These are phyloP conservation scores for Myiotriccus ornatus DNA, from an alignment of 2,797 vertebrate species.

Conservation along the genomic window DNA sequence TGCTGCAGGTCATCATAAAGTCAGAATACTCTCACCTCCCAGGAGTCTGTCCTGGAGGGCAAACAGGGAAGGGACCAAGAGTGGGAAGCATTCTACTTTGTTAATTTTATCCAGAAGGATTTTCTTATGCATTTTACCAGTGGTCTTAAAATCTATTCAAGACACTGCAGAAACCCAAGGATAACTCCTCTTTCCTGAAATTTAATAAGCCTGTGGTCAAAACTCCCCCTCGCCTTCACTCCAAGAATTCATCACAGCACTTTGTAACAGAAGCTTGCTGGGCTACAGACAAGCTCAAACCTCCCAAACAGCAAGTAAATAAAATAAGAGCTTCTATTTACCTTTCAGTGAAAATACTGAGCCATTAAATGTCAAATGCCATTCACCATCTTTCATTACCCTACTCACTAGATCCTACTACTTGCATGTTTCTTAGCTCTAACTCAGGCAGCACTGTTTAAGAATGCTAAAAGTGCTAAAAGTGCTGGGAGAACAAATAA, in stretches of 20 bases:
- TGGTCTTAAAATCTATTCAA: background rate
- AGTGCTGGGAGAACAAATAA: background rate
- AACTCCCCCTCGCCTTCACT: background rate
- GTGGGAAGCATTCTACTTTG: background rate
- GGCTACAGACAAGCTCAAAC: background rate
- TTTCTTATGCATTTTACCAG: background rate
- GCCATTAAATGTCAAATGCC: background rate
- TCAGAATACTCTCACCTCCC: background rate
- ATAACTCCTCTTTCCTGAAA: background rate
- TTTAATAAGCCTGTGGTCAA: background rate
- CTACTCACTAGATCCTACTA: background rate
- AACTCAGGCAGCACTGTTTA: background rate
- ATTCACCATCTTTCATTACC: background rate
- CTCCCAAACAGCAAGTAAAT: background rate
- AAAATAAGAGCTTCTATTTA: background rate
- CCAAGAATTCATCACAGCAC: background rate
- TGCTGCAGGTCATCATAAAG: background rate
- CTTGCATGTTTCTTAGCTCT: background rate
- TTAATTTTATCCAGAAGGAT: background rate
- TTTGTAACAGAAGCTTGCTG: background rate
- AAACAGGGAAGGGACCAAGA: background rate
- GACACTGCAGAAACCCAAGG: background rate
- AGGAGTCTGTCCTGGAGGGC: background rate
- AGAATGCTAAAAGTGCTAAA: background rate
- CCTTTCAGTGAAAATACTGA: background rate